Percentiles rank a stretch among this genome's conserved stretches.
Conservation (phyloP, 2,113 vertebrate genomes). For the Alectura lathami region DNA sequence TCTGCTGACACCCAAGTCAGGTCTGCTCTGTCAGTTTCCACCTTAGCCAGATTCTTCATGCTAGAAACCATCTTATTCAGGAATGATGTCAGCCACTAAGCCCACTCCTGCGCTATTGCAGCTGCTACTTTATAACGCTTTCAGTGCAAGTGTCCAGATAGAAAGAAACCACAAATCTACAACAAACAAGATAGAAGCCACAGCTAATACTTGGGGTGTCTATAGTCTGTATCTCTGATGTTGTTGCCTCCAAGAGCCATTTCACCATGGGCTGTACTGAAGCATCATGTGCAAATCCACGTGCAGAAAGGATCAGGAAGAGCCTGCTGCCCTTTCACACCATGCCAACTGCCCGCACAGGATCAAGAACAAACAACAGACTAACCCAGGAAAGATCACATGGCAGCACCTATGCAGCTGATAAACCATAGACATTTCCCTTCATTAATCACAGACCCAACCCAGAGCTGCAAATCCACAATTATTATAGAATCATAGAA, state of each 20-base stretch:
- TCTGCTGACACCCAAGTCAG: not conserved
- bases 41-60: not conserved
- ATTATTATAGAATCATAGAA: no score
- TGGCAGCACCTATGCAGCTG: not conserved
- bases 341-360: not conserved
- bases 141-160: not conserved
- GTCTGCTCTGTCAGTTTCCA: not conserved
- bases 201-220: not conserved
- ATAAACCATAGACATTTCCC: not conserved
- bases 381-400: not conserved
- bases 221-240: not conserved
- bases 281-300: not conserved
- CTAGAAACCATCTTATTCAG: not conserved
- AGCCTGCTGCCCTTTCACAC: not conserved
- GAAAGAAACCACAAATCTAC: not conserved
- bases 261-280: not conserved
- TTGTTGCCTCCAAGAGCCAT: not conserved
- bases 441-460: not conserved
- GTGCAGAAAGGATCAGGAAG: not conserved
- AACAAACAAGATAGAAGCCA: not conserved
- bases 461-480: not conserved
- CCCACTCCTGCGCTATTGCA: not conserved
- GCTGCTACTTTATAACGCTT: not conserved
- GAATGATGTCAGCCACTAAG: not conserved
- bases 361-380: not conserved